These are phyloP conservation scores for Caenorhabditis sp. DNA, from an alignment of 2,888 invertebrate species.

Conservation along the genomic window DNA sequence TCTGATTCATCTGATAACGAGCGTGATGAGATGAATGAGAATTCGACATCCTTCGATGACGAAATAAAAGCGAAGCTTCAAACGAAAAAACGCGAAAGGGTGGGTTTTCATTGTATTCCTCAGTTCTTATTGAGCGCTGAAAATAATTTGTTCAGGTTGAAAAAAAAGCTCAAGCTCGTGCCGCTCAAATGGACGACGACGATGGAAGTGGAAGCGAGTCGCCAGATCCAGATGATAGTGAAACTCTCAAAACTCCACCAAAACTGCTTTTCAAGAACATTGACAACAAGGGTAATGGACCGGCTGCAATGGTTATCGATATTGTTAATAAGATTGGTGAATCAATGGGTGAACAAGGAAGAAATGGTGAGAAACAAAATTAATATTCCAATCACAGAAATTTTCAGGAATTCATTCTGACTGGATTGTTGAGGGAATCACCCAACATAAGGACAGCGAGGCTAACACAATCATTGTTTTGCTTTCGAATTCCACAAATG, in stretches of 20 bases:
- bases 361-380: slow-evolving; percentile 4
- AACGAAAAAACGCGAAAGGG: neutral
- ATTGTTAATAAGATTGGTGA: neutral
- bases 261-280: neutral
- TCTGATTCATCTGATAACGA: slow-evolving; percentile 17
- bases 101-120: neutral
- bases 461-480: neutral
- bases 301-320: neutral
- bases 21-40: neutral
- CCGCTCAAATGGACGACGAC: neutral
- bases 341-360: neutral
- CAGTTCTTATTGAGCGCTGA: neutral
- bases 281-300: neutral
- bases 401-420: neutral
- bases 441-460: neutral
- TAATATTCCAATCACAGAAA: too few species aligned
- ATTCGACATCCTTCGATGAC: slow-evolving; percentile 1
- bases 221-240: neutral
- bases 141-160: neutral
- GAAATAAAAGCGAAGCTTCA: slow-evolving; percentile 4
- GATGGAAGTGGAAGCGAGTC: neutral
- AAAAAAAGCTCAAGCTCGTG: neutral
- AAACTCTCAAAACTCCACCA: neutral
- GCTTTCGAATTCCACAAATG: neutral
- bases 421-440: slow-evolving; percentile 1